These are phyloP conservation scores for Argya squamiceps DNA, from an alignment of 2,797 vertebrate genomes.

Conservation along the genomic window DNA sequence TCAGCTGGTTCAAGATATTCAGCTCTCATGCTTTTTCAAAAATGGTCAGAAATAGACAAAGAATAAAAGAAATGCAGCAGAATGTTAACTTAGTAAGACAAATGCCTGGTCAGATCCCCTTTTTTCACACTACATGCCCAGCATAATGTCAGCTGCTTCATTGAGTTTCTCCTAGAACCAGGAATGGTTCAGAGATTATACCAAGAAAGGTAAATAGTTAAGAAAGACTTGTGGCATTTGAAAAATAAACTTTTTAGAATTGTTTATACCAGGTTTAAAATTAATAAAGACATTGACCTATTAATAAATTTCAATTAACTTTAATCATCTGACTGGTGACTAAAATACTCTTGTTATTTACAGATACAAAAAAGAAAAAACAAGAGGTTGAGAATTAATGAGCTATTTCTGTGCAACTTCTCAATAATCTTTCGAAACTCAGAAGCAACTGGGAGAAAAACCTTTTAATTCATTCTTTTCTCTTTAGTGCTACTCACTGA, in stretches of 20 bases:
- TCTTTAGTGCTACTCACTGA: neutral
- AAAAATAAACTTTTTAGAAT: neutral
- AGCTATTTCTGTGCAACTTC: neutral
- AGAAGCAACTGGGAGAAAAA: neutral
- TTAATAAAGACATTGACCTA: neutral
- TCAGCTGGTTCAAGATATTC: neutral
- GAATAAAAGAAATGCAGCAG: neutral
- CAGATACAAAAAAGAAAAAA: neutral
- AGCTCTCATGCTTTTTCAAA: neutral
- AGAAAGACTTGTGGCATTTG: neutral
- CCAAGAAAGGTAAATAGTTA: neutral
- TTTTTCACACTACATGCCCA: neutral
- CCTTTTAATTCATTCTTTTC: neutral
- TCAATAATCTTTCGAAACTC: neutral
- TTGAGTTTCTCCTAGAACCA: neutral
- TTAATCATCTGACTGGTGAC: neutral
- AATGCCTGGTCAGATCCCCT: neutral
- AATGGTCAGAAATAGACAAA: neutral
- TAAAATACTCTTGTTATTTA: neutral
- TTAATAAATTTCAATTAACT: slow-evolving; percentile 1
- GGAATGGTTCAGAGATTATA: neutral
- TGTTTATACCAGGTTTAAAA: neutral
- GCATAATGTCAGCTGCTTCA: neutral
- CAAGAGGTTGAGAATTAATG: neutral
- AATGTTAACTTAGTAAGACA: neutral